These are phyloP conservation scores for Seira ritae DNA, from an alignment of 2,888 invertebrate genomes.

Conservation along the genomic window DNA sequence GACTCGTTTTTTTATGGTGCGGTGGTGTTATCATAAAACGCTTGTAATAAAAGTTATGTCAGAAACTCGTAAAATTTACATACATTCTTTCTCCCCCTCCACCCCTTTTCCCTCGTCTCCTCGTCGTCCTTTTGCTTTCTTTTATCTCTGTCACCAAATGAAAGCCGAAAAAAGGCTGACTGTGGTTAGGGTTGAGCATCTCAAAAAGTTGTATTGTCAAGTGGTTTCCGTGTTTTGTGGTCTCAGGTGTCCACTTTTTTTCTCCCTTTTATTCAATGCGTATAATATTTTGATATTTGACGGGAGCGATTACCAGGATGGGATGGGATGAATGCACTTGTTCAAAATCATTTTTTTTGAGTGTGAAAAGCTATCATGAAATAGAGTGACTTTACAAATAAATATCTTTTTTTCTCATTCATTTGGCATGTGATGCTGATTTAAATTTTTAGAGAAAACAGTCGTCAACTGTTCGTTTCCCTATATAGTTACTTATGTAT, in stretches of 20 bases:
- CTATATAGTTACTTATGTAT: too few species aligned
- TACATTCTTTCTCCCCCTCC: constrained; percentile 53
- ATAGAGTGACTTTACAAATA: neutral
- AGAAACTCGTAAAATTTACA: constrained; percentile 33
- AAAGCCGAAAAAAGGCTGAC: constrained; percentile 16
- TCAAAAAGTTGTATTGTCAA: constrained; percentile 28
- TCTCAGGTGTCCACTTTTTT: constrained; percentile 59
- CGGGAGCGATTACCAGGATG: neutral
- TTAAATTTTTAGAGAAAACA: too few species aligned
- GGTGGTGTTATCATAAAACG: constrained; percentile 20
- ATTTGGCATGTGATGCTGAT: too few species aligned
- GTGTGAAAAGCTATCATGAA: neutral
- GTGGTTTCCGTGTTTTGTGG: constrained; percentile 48
- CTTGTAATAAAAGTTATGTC: constrained; percentile 21
- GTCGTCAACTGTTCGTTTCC: too few species aligned
- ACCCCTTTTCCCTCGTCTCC: constrained; percentile 52
- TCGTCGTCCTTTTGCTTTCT: constrained; percentile 23
- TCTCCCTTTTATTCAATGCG: neutral
- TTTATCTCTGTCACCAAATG: constrained; percentile 33
- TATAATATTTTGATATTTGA: constrained; percentile 2
- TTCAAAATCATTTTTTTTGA: neutral
- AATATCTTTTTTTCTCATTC: neutral
- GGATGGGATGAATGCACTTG: constrained; percentile 5
- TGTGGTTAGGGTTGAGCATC: constrained; percentile 16
- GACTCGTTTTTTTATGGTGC: constrained; percentile 16